Conservation (phyloP, 1,140 invertebrate genomes). For the Chrysomallon squamiferum region DNA sequence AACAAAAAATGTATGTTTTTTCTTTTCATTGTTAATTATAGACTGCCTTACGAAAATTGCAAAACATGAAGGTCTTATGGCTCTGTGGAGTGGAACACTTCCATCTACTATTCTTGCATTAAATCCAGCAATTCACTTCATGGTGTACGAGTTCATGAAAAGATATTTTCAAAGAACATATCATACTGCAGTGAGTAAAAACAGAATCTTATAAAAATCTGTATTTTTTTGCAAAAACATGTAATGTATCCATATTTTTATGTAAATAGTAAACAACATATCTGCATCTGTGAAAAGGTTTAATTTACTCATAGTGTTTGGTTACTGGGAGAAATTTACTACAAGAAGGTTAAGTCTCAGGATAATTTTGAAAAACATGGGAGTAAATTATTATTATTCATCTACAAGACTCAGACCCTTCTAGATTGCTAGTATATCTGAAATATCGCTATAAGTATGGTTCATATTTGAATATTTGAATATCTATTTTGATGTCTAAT, state of each 20-base stretch:
- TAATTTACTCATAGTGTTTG: not conserved
- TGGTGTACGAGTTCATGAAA: conserved; percentile 87
- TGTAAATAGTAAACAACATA: not conserved
- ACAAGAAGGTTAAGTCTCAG: too few species aligned
- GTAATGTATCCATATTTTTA: too few species aligned
- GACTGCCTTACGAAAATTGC: conserved; percentile 73
- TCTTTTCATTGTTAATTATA: conserved; percentile 62
- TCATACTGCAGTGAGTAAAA: conserved; percentile 35
- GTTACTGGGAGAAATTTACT: too few species aligned
- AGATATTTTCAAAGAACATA: conserved; percentile 62
- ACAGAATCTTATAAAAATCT: too few species aligned
- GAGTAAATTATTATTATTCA: too few species aligned
- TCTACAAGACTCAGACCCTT: too few species aligned
- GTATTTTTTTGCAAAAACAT: not conserved
- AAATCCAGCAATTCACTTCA: conserved; percentile 91
- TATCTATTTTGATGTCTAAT: too few species aligned
- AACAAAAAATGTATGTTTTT: too few species aligned
- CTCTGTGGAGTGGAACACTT: conserved; percentile 81
- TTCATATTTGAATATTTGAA: too few species aligned
- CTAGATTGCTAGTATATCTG: too few species aligned
- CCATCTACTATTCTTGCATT: conserved; percentile 84
- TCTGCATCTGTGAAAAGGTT: not conserved
- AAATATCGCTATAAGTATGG: too few species aligned
- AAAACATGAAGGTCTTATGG: conserved; percentile 73
- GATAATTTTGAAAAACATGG: too few species aligned